Percentiles rank a stretch among this genome's conserved stretches.
Conservation (phyloP, 2,113 vertebrate genomes). For the Etheostoma spectabile region DNA sequence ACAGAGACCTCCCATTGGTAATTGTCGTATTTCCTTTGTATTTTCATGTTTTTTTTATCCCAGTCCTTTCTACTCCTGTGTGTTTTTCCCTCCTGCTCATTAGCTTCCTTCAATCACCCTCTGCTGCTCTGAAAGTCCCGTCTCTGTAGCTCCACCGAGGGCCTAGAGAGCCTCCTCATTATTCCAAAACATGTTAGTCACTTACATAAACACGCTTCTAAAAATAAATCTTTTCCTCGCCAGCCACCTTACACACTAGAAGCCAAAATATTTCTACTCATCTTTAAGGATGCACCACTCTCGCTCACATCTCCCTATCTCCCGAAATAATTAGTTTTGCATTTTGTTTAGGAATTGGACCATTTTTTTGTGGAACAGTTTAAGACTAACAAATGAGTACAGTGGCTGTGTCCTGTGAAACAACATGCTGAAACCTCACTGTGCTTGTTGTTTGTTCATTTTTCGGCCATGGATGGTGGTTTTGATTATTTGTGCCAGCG, state of each 20-base stretch:
- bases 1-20: slow-evolving; percentile 62
- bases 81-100: slow-evolving; percentile 73
- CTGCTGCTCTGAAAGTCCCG: slow-evolving; percentile 70
- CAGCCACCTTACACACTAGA: slow-evolving; percentile 63
- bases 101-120: slow-evolving; percentile 80
- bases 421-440: slow-evolving; percentile 10
- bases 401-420: slow-evolving; percentile 25
- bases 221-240: slow-evolving; percentile 78
- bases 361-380: slow-evolving; percentile 31
- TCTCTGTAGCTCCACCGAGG: slow-evolving; percentile 75
- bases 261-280: slow-evolving; percentile 63
- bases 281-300: slow-evolving; percentile 49
- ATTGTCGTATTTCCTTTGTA: slow-evolving; percentile 69
- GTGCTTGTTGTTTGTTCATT: slow-evolving; percentile 15
- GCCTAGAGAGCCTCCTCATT: slow-evolving; percentile 79
- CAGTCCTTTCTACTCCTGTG: slow-evolving; percentile 39
- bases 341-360: slow-evolving; percentile 50
- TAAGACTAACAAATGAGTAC: slow-evolving; percentile 51
- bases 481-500: slow-evolving; percentile 36
- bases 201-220: slow-evolving; percentile 81
- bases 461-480: not conserved
- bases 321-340: slow-evolving; percentile 65
- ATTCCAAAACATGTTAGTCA: slow-evolving; percentile 80
- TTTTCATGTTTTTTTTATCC: slow-evolving; percentile 68
- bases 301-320: slow-evolving; percentile 32